A percentile compares a stretch with the other conserved stretches of the same genome.
These are phyloP conservation scores for Platyscapa corneri DNA, from an alignment of 1,140 invertebrate species.

Conservation along the genomic window DNA sequence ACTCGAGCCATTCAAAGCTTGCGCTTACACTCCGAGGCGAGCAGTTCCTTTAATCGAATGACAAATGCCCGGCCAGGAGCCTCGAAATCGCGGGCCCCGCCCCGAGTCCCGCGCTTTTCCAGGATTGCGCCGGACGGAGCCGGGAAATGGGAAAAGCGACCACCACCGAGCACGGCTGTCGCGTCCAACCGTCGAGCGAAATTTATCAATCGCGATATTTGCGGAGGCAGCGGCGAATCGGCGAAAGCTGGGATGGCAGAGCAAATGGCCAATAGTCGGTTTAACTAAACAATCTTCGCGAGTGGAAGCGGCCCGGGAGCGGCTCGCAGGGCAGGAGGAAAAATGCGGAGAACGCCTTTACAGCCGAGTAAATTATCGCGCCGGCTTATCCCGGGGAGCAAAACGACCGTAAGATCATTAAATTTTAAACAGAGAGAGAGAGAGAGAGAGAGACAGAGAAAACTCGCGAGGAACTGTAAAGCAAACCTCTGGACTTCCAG, in stretches of 20 bases:
- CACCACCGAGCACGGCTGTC: too few species aligned
- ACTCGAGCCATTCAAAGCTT: neutral
- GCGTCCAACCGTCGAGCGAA: too few species aligned
- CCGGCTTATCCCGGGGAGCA: slow-evolving; percentile 36
- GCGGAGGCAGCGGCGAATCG: too few species aligned
- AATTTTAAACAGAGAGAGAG: slow-evolving; percentile 43
- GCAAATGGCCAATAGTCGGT: slow-evolving; percentile 34
- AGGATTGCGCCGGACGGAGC: too few species aligned
- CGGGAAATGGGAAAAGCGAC: too few species aligned
- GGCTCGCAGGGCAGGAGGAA: neutral
- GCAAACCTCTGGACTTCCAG: slow-evolving; percentile 38
- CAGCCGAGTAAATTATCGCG: slow-evolving; percentile 46
- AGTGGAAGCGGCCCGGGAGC: slow-evolving; percentile 6
- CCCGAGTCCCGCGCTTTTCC: neutral
- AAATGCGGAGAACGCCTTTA: slow-evolving; percentile 23
- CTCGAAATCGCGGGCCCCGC: neutral
- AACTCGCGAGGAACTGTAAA: slow-evolving; percentile 21
- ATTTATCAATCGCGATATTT: neutral
- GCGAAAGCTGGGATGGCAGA: neutral
- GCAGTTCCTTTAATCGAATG: slow-evolving; percentile 1
- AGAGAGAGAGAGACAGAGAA: slow-evolving; percentile 31
- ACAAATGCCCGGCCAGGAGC: neutral
- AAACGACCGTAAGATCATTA: slow-evolving; percentile 47
- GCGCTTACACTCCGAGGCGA: neutral
- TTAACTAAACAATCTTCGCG: slow-evolving; percentile 42